Conservation (phyloP, 2,797 vertebrate species). For the Schizothorax lantsangensis region DNA sequence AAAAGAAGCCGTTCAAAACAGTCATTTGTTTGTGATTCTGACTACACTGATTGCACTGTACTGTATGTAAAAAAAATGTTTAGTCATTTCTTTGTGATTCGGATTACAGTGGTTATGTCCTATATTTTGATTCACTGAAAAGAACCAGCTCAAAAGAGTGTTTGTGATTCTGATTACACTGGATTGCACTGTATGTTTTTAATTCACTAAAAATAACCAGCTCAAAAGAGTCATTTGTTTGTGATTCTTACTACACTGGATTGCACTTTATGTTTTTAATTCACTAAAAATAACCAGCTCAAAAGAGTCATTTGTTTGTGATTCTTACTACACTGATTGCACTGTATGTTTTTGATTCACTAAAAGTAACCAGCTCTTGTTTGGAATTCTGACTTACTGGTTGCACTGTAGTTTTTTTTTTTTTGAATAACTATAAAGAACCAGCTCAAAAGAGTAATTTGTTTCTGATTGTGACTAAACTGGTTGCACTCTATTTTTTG, state of each 20-base stretch:
- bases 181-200: neutral
- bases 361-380: too few relatives aligned
- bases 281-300: neutral
- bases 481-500: neutral
- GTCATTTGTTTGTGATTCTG: too few relatives aligned
- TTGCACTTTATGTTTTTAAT: neutral
- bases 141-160: too few relatives aligned
- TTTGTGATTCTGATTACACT: neutral
- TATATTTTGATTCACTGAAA: too few relatives aligned
- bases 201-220: neutral
- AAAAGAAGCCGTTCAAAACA: neutral
- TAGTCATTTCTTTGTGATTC: too few relatives aligned
- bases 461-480: neutral
- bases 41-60: too few relatives aligned
- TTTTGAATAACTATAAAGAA: neutral
- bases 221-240: neutral
- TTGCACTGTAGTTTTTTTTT: too few relatives aligned
- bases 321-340: neutral
- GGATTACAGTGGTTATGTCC: too few relatives aligned
- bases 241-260: neutral
- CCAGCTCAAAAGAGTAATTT: neutral
- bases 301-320: neutral
- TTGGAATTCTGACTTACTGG: too few relatives aligned
- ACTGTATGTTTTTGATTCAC: too few relatives aligned
- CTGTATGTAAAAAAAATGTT: too few relatives aligned